These are phyloP conservation scores for Brachyistius frenatus DNA, from an alignment of 2,113 vertebrate species.

Conservation along the genomic window DNA sequence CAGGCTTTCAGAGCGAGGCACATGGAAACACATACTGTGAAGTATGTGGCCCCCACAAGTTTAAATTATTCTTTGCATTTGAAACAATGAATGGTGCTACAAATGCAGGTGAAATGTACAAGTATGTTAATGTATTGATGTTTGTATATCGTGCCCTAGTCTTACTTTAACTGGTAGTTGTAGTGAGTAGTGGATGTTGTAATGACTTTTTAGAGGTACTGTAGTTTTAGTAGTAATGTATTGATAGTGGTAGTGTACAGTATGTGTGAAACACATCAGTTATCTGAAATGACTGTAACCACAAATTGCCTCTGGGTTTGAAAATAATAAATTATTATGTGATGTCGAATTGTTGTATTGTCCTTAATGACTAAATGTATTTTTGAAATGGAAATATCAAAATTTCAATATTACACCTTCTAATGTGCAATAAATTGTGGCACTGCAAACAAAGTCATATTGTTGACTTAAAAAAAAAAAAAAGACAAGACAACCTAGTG, in stretches of 20 bases:
- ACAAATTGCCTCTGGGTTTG: constrained; percentile 70
- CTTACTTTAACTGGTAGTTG: constrained; percentile 26
- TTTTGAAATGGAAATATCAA: background rate
- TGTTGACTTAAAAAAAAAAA: too few relatives aligned
- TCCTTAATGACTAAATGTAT: background rate
- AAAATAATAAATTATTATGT: constrained; percentile 80
- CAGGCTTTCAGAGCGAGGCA: constrained; percentile 63
- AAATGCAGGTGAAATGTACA: constrained; percentile 60
- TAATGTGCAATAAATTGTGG: background rate
- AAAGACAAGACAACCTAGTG: too few relatives aligned
- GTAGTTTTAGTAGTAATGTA: constrained; percentile 47
- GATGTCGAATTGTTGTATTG: constrained; percentile 49
- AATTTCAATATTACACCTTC: background rate
- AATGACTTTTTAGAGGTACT: constrained; percentile 34
- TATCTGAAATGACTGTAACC: constrained; percentile 68
- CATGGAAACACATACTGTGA: constrained; percentile 64
- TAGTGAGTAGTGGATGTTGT: constrained; percentile 39
- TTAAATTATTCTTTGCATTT: constrained; percentile 62
- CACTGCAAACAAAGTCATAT: too few relatives aligned
- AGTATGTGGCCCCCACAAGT: constrained; percentile 45
- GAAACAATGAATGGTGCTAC: constrained; percentile 67
- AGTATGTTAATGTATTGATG: constrained; percentile 56
- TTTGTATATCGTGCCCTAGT: constrained; percentile 56
- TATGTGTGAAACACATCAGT: constrained; percentile 60
- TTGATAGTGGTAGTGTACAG: constrained; percentile 58